A percentile compares a stretch with the other conserved stretches of the same genome.
Evolutionary conservation across 2,113 vertebrate species (phyloP).

Genomic region (Tautogolabrus adspersus): DNA sequence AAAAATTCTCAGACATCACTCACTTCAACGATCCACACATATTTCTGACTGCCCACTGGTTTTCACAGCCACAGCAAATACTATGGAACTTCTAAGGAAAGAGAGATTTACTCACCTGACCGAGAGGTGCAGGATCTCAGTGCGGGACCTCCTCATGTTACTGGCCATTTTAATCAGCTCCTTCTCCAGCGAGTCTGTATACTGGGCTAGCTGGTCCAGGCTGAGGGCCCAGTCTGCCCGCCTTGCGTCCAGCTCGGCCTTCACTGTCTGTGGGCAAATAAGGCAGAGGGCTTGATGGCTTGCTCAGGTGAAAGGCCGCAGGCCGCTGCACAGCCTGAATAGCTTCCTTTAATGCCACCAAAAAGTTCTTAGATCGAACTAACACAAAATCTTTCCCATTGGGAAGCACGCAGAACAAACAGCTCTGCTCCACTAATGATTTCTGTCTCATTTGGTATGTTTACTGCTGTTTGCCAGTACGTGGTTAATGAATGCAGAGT

Average conservation of each 20-base stretch:
- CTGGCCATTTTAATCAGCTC: slow-evolving; percentile 86
- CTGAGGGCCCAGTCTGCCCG: slow-evolving; percentile 81
- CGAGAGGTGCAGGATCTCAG: slow-evolving; percentile 87
- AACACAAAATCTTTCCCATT: slow-evolving; percentile 15
- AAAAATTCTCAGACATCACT: background rate
- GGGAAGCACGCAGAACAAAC: background rate
- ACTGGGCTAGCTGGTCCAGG: slow-evolving; percentile 85
- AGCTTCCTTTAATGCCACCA: background rate
- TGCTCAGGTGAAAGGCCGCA: background rate
- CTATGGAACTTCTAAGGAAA: background rate
- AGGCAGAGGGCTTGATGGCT: slow-evolving; percentile 43
- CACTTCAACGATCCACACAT: slow-evolving; percentile 1
- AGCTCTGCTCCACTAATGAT: slow-evolving; percentile 57
- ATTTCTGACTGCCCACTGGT: slow-evolving; percentile 11
- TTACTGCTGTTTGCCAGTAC: slow-evolving; percentile 64
- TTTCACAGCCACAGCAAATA: slow-evolving; percentile 1
- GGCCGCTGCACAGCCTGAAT: background rate
- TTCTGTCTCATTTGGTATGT: slow-evolving; percentile 70
- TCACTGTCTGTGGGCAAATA: slow-evolving; percentile 66
- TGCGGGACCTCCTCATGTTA: slow-evolving; percentile 87
- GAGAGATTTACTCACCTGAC: slow-evolving; percentile 83
- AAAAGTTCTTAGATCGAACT: slow-evolving; percentile 42
- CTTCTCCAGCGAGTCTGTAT: slow-evolving; percentile 86
- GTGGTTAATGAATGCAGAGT: slow-evolving; percentile 78
- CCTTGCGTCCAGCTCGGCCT: slow-evolving; percentile 80